Conservation (phyloP, 2,113 vertebrate species). For the Zonotrichia leucophrys region DNA sequence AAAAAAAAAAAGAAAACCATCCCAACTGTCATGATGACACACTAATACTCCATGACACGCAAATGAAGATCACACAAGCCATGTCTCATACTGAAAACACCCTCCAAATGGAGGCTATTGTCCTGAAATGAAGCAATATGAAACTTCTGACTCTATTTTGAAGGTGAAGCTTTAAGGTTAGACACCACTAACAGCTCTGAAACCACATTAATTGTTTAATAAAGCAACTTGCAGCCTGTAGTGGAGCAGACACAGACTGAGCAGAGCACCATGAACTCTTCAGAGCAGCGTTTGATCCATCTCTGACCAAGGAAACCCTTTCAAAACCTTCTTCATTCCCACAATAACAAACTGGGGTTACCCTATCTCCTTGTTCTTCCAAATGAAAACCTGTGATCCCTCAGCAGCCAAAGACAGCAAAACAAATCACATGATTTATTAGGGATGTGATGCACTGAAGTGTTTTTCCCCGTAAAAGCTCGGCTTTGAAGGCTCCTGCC, state of each 20-base stretch:
- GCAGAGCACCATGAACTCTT: neutral
- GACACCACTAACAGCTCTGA: neutral
- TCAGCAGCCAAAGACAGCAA: neutral
- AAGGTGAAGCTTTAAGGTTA: neutral
- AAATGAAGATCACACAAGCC: neutral
- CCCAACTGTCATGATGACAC: neutral
- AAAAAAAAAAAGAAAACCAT: neutral
- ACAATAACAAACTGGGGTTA: neutral
- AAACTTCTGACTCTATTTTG: neutral
- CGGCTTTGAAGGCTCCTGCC: neutral
- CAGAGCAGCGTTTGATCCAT: neutral
- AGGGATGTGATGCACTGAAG: neutral
- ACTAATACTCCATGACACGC: neutral
- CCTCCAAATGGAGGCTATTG: neutral
- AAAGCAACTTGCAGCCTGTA: neutral
- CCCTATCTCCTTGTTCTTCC: neutral
- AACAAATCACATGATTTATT: neutral
- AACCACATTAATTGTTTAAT: neutral
- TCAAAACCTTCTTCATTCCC: neutral
- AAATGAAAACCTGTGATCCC: neutral
- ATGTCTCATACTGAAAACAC: neutral
- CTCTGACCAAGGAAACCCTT: neutral
- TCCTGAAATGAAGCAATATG: neutral
- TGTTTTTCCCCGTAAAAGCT: neutral
- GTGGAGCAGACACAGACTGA: neutral